Percentiles rank a stretch among this genome's conserved stretches.
Conservation (phyloP, 2,113 vertebrate species). For the Ciconia maguari region DNA sequence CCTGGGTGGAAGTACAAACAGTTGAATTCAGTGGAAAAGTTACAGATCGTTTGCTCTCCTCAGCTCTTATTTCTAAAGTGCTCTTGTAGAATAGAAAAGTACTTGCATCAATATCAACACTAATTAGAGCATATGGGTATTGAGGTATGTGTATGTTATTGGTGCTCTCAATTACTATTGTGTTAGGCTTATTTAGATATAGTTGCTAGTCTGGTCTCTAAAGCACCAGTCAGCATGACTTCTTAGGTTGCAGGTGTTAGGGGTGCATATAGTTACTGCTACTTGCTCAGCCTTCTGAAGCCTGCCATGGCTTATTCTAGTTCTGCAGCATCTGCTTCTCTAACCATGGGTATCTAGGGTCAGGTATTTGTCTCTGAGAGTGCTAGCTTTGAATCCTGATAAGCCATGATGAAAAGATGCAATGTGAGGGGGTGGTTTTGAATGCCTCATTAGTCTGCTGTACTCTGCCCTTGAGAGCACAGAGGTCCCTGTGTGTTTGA, state of each 20-base stretch:
- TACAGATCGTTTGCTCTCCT: neutral
- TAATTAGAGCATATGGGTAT: neutral
- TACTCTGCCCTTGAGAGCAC: neutral
- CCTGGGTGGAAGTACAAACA: neutral
- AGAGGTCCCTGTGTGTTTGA: neutral
- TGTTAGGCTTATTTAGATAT: neutral
- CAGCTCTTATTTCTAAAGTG: neutral
- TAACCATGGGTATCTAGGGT: accelerated
- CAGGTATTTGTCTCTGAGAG: neutral
- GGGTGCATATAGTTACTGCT: accelerated
- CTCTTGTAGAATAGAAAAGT: neutral
- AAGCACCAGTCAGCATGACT: neutral
- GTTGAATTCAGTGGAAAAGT: neutral
- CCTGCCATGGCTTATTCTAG: neutral
- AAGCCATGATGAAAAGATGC: neutral
- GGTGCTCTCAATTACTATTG: neutral
- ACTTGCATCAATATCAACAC: accelerated
- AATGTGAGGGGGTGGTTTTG: neutral
- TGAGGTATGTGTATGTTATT: neutral
- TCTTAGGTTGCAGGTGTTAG: neutral
- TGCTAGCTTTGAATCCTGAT: neutral
- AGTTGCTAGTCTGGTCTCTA: neutral
- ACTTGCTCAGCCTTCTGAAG: neutral
- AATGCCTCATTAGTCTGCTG: neutral
- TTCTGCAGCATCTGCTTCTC: neutral